phyloP scores from a whole-genome alignment of 2,797 vertebrate genomes.

The Xenopus petersii region DNA sequence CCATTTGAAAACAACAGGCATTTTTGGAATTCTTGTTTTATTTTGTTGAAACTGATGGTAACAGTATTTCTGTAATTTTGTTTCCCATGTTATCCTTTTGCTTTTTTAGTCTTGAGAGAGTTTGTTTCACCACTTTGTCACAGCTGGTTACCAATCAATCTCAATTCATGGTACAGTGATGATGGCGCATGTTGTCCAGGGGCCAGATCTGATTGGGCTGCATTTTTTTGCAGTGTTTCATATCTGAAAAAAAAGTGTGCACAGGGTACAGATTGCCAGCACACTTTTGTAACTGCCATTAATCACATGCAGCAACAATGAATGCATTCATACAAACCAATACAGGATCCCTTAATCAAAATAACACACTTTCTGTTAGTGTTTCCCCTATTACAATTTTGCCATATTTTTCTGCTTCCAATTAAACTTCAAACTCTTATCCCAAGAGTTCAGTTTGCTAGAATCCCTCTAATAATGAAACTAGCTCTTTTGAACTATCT shows the following conservation, averaged over 20 bases:
- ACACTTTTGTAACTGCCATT: conserved; percentile 68
- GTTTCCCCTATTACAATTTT: conserved; percentile 58
- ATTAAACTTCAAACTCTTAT: conserved; percentile 53
- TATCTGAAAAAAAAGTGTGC: conserved; percentile 58
- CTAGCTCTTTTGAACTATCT: conserved; percentile 8
- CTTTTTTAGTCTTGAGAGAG: conserved; percentile 53
- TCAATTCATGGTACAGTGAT: conserved; percentile 71
- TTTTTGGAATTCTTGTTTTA: conserved; percentile 51
- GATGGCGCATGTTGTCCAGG: conserved; percentile 70
- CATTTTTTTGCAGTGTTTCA: conserved; percentile 70
- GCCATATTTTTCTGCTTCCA: conserved; percentile 52
- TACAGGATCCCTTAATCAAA: conserved; percentile 63
- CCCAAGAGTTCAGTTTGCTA: background rate
- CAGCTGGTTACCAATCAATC: conserved; percentile 75
- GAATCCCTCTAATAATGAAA: conserved; percentile 1
- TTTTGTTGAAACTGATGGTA: conserved; percentile 65
- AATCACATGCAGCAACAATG: conserved; percentile 71
- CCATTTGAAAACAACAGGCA: no score
- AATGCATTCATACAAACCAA: conserved; percentile 58
- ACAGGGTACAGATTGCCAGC: conserved; percentile 61
- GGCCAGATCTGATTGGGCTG: conserved; percentile 71
- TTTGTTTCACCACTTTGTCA: conserved; percentile 65
- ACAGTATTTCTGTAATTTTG: conserved; percentile 62
- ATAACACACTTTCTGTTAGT: conserved; percentile 59
- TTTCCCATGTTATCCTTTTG: conserved; percentile 53